Evolutionary conservation across 2,888 invertebrate genomes (phyloP).

Genomic region (Chorisops tibialis): DNA sequence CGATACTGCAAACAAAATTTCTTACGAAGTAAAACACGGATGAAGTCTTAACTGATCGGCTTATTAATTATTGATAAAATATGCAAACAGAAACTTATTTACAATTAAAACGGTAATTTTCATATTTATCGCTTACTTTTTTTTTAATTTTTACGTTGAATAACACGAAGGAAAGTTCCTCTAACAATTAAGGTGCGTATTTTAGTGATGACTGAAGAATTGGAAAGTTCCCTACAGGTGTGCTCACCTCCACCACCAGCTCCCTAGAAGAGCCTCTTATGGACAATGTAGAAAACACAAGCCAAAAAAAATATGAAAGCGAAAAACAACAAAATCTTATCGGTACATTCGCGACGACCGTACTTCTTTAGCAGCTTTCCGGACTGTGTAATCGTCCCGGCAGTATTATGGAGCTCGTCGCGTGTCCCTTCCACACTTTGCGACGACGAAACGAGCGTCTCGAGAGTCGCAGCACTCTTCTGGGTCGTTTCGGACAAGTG

Average conservation of each 20-base stretch:
- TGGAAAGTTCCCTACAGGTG: not conserved
- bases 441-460: conserved; percentile 69
- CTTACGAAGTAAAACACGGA: no score
- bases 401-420: conserved; percentile 80
- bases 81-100: conserved; percentile 30
- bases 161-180: not conserved
- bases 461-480: conserved; percentile 80
- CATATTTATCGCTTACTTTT: not conserved
- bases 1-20: no score
- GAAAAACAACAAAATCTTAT: conserved; percentile 84
- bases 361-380: conserved; percentile 91
- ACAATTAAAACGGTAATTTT: conserved; percentile 14
- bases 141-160: not conserved
- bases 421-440: conserved; percentile 71
- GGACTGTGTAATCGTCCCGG: conserved; percentile 83
- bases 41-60: no score
- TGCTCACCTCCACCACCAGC: not conserved
- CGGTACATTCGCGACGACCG: conserved; percentile 89
- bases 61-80: not conserved
- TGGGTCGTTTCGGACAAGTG: conserved; percentile 84
- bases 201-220: conserved; percentile 4
- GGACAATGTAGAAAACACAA: conserved; percentile 88
- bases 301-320: conserved; percentile 86
- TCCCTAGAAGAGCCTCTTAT: conserved; percentile 76
- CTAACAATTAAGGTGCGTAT: not conserved